A percentile compares a stretch with the other conserved stretches of the same genome.
Evolutionary conservation across 1,140 invertebrate genomes (phyloP).

Genomic region (Lepidurus couesii): DNA sequence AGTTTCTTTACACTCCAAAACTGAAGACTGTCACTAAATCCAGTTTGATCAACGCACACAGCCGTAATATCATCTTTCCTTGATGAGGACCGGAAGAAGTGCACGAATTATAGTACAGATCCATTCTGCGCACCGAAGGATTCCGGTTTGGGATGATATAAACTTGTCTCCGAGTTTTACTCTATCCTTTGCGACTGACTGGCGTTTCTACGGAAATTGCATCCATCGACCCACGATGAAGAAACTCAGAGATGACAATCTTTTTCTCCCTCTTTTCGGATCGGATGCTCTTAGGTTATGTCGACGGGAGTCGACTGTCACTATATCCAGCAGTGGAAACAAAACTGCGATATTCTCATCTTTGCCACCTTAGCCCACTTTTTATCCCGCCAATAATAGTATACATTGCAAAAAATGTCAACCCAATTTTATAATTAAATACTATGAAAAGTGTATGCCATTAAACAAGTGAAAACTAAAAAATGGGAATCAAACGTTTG

Average conservation of each 20-base stretch:
- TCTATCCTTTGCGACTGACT: neutral
- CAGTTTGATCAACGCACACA: too few relatives aligned
- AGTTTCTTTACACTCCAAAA: too few relatives aligned
- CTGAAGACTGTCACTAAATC: too few relatives aligned
- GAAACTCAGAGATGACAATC: neutral
- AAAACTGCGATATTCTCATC: neutral
- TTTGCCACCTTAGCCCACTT: neutral
- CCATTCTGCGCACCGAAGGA: too few relatives aligned
- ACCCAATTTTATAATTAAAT: neutral
- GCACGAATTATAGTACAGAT: too few relatives aligned
- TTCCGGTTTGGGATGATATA: too few relatives aligned
- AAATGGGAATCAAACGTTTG: too few relatives aligned
- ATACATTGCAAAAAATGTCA: neutral
- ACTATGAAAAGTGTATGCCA: too few relatives aligned
- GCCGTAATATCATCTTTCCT: too few relatives aligned
- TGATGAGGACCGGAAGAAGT: too few relatives aligned
- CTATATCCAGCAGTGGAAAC: neutral
- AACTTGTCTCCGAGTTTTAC: neutral
- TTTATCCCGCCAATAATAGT: neutral
- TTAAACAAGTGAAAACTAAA: too few relatives aligned
- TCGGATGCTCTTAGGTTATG: neutral
- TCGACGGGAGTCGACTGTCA: neutral
- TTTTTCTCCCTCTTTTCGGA: neutral
- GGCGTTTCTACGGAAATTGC: constrained; percentile 18
- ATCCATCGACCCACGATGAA: neutral